Base-by-base conservation (phyloP, 2,113 vertebrate genomes). In the Melanocharis versteri region DNA sequence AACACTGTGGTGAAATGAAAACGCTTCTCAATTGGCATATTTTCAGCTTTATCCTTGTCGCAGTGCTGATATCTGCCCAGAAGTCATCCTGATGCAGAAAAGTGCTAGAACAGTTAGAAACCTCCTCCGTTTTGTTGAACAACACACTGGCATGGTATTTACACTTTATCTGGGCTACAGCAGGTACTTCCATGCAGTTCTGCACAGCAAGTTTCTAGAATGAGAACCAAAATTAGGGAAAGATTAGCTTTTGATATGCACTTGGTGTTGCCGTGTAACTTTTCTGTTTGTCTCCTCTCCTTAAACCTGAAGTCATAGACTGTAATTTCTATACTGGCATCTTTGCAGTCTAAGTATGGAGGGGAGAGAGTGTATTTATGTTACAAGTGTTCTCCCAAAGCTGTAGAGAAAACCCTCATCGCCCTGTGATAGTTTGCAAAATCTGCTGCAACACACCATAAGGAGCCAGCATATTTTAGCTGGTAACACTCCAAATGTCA, bases 381-480 rank as follows among this genome's bases (percentile, higher is more conserved):
- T 72, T 85, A 40, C 71, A 92, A 81, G 20, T 65, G 51, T 89
- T 93, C 73, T 84, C 31, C 71, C 35, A 30, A 91, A 92, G 87
- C 84, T 95, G 73, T 72, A 45, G 78, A 65, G 84, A 90, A 94
- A 87, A 89, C 81, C 54, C 84, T 93, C 5, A 0, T 48, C 0
- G 0, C 84, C 77, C 84, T 0, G 5, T 95, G 91, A 94, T 65
- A 95, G 69, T 83, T 87, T 87, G 91, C 81, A 87, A 84, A 96
- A 94, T 93, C 77, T 14, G 2, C 78, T 85, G 61, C 65, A 93
- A 94, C 73, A 79, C 89, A 64, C 93, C 95, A 96, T 87, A 95
- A 95, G 96, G 94, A 89, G 84, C 31, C 89, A 91, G 82, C 96
- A 96, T 95, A 93, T 96, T 97, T 96, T 93, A 95, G 77, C 69